Conservation (phyloP, 2,888 invertebrate genomes). For the Dolomedes plantarius region DNA sequence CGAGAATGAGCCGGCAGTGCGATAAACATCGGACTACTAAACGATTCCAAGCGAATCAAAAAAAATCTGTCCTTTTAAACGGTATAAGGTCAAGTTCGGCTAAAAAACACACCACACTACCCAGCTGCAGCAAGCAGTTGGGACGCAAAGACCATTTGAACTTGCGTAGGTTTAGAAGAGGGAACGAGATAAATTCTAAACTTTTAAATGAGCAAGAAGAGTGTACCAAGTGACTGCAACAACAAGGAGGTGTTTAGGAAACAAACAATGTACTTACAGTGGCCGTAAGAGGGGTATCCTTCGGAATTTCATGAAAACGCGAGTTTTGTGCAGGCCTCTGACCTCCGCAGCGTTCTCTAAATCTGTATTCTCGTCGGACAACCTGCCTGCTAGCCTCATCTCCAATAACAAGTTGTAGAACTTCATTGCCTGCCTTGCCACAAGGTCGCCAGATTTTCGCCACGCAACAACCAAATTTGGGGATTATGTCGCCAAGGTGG, state of each 20-base stretch:
- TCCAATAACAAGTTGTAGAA: conserved; percentile 55
- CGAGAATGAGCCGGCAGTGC: neutral
- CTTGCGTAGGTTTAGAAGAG: conserved; percentile 17
- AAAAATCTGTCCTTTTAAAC: conserved; percentile 53
- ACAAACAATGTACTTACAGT: conserved; percentile 37
- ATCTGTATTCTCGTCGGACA: conserved; percentile 41
- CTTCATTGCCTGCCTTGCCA: conserved; percentile 37
- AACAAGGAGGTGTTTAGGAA: neutral
- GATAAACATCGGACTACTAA: conserved; percentile 33
- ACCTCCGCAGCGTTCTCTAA: conserved; percentile 32
- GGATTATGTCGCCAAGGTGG: conserved; percentile 38
- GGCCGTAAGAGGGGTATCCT: conserved; percentile 35
- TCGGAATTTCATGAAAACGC: conserved; percentile 45
- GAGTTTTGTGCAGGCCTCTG: conserved; percentile 51
- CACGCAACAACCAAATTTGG: conserved; percentile 8
- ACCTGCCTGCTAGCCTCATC: conserved; percentile 28
- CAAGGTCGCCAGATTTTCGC: conserved; percentile 42
- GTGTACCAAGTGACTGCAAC: neutral
- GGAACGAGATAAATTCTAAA: neutral
- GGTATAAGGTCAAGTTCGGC: conserved; percentile 59
- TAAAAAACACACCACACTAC: conserved; percentile 18
- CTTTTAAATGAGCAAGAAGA: neutral
- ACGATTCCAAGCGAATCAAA: neutral
- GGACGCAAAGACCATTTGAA: conserved; percentile 5
- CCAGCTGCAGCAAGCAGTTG: conserved; percentile 15